Evolutionary conservation across 1,140 invertebrate genomes (phyloP).

Genomic region (Pantala flavescens): DNA sequence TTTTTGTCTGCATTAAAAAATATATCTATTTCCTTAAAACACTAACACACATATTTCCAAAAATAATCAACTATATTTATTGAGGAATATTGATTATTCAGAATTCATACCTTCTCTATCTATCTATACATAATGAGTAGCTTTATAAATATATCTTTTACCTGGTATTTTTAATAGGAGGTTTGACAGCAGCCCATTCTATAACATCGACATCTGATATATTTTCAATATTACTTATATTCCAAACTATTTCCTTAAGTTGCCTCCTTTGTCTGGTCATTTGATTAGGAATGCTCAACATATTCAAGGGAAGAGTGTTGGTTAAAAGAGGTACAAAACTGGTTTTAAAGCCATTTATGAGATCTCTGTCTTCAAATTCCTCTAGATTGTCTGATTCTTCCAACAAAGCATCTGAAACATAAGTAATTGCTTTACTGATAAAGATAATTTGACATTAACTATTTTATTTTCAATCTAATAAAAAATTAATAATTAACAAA

Average conservation of each 20-base stretch:
- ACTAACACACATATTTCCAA: too few species aligned
- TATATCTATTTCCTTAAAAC: too few species aligned
- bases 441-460: too few species aligned
- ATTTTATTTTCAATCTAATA: too few species aligned
- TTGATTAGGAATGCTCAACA: background rate
- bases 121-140: too few species aligned
- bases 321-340: background rate
- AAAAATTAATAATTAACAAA: too few species aligned
- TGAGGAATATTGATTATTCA: too few species aligned
- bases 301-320: background rate
- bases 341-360: background rate
- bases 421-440: too few species aligned
- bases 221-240: background rate
- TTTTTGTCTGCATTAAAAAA: too few species aligned
- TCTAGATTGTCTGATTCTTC: background rate
- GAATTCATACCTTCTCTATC: too few species aligned
- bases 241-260: background rate
- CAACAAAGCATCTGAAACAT: too few species aligned
- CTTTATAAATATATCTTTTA: background rate
- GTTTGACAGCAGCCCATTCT: conserved; percentile 1
- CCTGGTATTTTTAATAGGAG: background rate
- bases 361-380: background rate
- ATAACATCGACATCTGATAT: background rate
- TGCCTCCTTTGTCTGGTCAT: background rate
- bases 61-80: too few species aligned